Evolutionary conservation across 2,888 invertebrate species (phyloP).

Genomic region (Proisotoma minuta): DNA sequence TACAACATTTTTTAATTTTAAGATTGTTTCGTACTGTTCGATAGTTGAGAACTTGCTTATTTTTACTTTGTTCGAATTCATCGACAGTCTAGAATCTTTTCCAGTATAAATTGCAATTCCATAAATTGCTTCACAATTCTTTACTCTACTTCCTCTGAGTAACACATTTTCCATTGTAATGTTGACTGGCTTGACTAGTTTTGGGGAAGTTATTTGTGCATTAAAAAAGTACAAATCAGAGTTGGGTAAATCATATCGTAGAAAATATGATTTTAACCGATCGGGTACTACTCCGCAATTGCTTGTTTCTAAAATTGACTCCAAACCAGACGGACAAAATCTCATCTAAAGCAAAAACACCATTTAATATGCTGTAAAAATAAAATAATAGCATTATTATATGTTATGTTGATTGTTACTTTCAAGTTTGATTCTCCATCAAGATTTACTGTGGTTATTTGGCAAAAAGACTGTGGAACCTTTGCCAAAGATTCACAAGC

Average conservation of each 20-base stretch:
- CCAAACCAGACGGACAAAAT: conserved; percentile 10
- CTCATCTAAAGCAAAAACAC: not conserved
- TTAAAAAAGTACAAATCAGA: conserved; percentile 23
- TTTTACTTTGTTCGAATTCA: conserved; percentile 76
- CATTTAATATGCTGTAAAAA: not conserved
- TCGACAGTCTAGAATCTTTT: conserved; percentile 89
- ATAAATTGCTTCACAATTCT: conserved; percentile 92
- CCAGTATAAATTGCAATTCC: conserved; percentile 96
- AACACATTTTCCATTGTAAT: conserved; percentile 65
- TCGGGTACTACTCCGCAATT: not conserved
- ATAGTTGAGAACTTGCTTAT: conserved; percentile 67
- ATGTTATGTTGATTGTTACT: conserved; percentile 52
- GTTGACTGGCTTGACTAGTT: not conserved
- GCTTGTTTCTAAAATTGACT: not conserved
- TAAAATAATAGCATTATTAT: conserved; percentile 49
- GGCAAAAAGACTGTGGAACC: conserved; percentile 56
- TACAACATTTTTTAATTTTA: not conserved
- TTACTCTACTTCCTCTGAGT: conserved; percentile 79
- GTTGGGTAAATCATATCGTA: conserved; percentile 20
- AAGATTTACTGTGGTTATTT: conserved; percentile 74
- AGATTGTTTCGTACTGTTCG: conserved; percentile 54
- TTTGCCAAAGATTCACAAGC: conserved; percentile 64
- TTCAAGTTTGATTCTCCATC: conserved; percentile 77
- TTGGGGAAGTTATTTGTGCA: conserved; percentile 6
- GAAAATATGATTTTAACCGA: not conserved